Evolutionary conservation across 2,888 invertebrate species (phyloP).

Genomic region (Cephus rjabovi): DNA sequence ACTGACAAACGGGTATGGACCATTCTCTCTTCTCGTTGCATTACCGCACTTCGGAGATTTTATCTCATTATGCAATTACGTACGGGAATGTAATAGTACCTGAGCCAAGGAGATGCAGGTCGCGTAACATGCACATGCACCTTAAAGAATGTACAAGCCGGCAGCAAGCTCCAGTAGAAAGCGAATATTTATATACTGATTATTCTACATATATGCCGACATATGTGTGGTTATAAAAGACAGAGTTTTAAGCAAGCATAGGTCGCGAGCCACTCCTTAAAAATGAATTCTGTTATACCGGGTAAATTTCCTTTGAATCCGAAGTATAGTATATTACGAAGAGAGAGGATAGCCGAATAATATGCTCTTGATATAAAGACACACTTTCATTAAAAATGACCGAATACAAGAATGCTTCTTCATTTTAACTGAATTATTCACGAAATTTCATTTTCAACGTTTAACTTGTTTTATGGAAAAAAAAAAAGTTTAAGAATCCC

Average conservation of each 20-base stretch:
- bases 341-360: background rate
- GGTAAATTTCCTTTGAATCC: background rate
- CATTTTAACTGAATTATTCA: background rate
- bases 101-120: constrained; percentile 27
- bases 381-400: background rate
- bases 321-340: background rate
- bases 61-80: constrained; percentile 10
- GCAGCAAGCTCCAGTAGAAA: constrained; percentile 50
- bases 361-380: background rate
- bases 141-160: constrained; percentile 19
- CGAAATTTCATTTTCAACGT: background rate
- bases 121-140: constrained; percentile 31
- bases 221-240: background rate
- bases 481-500: background rate
- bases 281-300: background rate
- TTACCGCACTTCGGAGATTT: background rate
- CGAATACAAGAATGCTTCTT: background rate
- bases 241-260: background rate
- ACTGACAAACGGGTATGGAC: background rate
- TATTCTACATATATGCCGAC: background rate
- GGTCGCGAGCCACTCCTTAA: background rate
- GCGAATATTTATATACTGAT: constrained; percentile 44
- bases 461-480: background rate
- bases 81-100: constrained; percentile 27
- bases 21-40: background rate